Percentiles rank a stretch among this genome's conserved stretches.
Conservation (phyloP, 2,113 vertebrate species). For the Larimichthys crocea region DNA sequence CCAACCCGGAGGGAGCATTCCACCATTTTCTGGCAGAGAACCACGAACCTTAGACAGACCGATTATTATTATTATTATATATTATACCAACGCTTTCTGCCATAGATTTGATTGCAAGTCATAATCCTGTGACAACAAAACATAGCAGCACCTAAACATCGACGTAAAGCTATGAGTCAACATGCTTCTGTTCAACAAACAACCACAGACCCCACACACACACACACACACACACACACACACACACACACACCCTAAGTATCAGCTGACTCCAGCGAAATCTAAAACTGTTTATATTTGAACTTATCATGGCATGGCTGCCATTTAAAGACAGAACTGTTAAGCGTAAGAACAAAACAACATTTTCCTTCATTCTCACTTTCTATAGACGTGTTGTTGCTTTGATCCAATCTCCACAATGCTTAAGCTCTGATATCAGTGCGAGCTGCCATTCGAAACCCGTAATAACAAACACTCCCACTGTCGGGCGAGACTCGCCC, state of each 20-base stretch:
- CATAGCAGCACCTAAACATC: not conserved
- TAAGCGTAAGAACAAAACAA: constrained; percentile 25
- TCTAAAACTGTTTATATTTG: constrained; percentile 3
- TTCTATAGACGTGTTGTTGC: constrained; percentile 59
- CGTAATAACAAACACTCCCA: constrained; percentile 58
- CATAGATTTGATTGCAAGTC: constrained; percentile 10
- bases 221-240: not conserved
- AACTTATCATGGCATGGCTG: not conserved
- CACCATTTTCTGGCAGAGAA: no score
- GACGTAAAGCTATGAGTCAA: not conserved
- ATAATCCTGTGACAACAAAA: constrained; percentile 48
- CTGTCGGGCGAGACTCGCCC: not conserved
- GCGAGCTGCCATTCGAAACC: constrained; percentile 36
- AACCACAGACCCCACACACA: not conserved
- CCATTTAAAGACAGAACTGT: constrained; percentile 3
- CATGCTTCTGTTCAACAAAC: not conserved
- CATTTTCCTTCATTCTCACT: constrained; percentile 52
- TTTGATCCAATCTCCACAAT: constrained; percentile 59
- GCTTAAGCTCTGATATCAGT: constrained; percentile 53
- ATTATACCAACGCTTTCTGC: not conserved
- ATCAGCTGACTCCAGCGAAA: constrained; percentile 19
- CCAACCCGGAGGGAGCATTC: no score
- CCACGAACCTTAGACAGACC: no score
- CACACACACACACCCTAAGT: not conserved
- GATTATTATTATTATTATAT: not conserved